Conservation (phyloP, 2,888 invertebrate species). For the Barypeithes pellucidus region DNA sequence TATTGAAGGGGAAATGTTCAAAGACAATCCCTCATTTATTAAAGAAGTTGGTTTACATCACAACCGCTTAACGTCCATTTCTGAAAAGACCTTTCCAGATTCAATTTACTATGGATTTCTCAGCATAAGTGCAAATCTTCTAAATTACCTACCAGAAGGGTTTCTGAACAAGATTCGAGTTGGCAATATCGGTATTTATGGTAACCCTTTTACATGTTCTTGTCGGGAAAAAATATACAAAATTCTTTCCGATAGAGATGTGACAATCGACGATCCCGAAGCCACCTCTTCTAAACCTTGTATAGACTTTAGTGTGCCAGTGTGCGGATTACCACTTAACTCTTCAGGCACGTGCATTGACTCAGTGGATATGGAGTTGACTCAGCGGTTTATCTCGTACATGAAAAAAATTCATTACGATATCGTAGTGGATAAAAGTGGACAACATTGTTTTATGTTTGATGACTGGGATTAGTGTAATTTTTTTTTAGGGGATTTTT, state of each 20-base stretch:
- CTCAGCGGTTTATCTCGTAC: not conserved
- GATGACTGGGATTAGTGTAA: not conserved
- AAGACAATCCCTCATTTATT: not conserved
- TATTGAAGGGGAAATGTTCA: not conserved
- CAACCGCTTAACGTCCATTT: not conserved
- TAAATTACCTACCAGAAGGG: not conserved
- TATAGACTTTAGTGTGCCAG: not conserved
- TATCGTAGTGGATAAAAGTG: not conserved
- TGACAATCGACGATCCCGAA: not conserved
- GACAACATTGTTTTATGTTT: not conserved
- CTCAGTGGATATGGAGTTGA: not conserved
- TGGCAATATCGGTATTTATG: not conserved
- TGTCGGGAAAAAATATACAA: not conserved
- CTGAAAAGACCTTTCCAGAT: not conserved
- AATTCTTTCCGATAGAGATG: not conserved
- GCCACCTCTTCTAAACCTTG: not conserved
- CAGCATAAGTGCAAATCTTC: not conserved
- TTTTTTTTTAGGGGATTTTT: no score
- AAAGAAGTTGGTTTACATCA: not conserved
- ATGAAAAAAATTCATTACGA: not conserved
- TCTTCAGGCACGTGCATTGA: not conserved
- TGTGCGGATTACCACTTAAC: not conserved
- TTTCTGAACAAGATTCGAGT: not conserved
- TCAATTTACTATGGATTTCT: not conserved
- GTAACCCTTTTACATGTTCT: not conserved